Conservation (phyloP, 2,888 invertebrate genomes). For the Xestia xanthographa region DNA sequence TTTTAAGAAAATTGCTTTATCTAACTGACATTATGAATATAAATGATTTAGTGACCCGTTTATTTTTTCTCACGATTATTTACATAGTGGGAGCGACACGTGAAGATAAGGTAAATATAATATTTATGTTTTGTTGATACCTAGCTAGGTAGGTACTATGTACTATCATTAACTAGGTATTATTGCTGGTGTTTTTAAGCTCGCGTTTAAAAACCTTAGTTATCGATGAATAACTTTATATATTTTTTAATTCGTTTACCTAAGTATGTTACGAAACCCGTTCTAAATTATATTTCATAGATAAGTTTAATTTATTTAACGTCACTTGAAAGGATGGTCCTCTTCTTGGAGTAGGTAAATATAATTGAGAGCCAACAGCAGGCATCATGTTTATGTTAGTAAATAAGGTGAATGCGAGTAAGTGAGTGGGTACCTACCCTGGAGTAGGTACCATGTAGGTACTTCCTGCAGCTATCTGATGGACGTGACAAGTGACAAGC, state of each 20-base stretch:
- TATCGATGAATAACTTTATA: not conserved
- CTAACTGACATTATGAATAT: conserved; percentile 82
- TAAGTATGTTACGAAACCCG: not conserved
- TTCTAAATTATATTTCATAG: no score
- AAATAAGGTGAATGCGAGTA: conserved; percentile 7
- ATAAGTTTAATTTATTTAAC: not conserved
- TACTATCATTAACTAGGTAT: not conserved
- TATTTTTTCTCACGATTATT: conserved; percentile 82
- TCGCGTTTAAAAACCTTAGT: not conserved
- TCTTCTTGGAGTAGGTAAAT: not conserved
- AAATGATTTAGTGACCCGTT: conserved; percentile 81
- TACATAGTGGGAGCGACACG: conserved; percentile 80
- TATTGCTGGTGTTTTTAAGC: not conserved
- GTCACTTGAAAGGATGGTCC: not conserved
- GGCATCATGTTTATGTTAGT: not conserved
- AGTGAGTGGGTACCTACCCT: conserved; percentile 9
- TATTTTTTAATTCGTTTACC: not conserved
- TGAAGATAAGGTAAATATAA: conserved; percentile 83
- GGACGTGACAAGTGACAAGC: conserved; percentile 50
- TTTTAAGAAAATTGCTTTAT: conserved; percentile 63
- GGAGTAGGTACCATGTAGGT: conserved; percentile 28
- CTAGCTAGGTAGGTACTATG: not conserved
- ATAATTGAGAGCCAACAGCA: not conserved
- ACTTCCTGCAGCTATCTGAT: conserved; percentile 56
- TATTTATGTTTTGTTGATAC: conserved; percentile 50